A percentile compares a stretch with the other conserved stretches of the same genome.
phyloP scores from a whole-genome alignment of 2,797 vertebrate species.

The Rhinogobio ventralis region DNA sequence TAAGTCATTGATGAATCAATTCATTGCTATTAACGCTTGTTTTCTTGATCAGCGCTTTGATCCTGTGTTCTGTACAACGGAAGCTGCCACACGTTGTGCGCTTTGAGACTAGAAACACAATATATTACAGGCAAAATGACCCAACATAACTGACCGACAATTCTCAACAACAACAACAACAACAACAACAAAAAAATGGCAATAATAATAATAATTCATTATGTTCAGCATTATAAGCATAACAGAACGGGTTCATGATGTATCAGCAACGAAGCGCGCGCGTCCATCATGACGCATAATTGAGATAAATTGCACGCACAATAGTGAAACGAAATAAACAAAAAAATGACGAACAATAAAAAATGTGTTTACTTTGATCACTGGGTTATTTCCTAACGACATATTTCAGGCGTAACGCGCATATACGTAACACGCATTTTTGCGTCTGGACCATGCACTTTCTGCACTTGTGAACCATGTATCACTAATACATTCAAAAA shows the following conservation, averaged over 20 bases:
- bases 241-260: background rate
- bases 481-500: background rate
- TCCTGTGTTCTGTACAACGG: background rate
- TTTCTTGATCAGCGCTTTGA: background rate
- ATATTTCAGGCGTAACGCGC: background rate
- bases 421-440: background rate
- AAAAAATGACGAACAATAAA: background rate
- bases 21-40: background rate
- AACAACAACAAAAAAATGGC: background rate
- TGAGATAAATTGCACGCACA: background rate
- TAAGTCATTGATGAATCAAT: constrained; percentile 26
- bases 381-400: background rate
- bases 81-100: constrained; percentile 10
- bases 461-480: background rate
- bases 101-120: background rate
- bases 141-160: background rate
- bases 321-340: background rate
- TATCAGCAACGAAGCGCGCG: background rate
- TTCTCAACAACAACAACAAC: background rate
- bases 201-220: background rate
- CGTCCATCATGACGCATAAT: constrained; percentile 21
- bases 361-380: background rate
- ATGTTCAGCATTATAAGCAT: background rate
- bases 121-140: background rate
- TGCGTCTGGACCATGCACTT: constrained; percentile 4